A percentile compares a stretch with the other conserved stretches of the same genome.
These are phyloP conservation scores for Aculops lycopersici DNA, from an alignment of 1,140 invertebrate species.

Conservation along the genomic window DNA sequence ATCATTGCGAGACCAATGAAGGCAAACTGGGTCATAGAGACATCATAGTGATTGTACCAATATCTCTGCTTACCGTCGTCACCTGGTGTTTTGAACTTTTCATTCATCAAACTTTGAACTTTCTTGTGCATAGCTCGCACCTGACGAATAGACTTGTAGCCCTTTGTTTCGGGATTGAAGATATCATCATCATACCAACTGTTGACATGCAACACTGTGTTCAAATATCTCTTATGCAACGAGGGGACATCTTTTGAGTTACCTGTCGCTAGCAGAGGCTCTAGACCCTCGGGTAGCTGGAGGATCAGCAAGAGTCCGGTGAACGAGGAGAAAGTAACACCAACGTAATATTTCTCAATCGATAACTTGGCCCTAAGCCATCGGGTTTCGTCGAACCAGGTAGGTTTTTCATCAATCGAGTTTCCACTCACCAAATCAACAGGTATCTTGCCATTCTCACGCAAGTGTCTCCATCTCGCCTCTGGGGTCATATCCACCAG, in stretches of 20 bases:
- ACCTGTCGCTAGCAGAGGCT: constrained; percentile 18
- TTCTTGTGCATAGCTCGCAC: constrained; percentile 19
- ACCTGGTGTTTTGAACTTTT: constrained; percentile 13
- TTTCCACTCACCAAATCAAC: too few relatives aligned
- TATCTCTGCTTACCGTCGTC: constrained; percentile 7
- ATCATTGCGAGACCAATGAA: constrained; percentile 43
- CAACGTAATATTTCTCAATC: not conserved
- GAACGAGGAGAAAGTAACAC: not conserved
- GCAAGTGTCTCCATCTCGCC: too few relatives aligned
- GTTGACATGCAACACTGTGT: constrained; percentile 32
- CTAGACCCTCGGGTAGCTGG: constrained; percentile 9
- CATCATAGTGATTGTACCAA: constrained; percentile 33
- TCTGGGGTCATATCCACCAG: too few relatives aligned
- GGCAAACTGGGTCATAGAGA: constrained; percentile 30
- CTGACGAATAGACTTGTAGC: constrained; percentile 16
- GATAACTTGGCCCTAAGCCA: not conserved
- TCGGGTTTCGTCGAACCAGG: not conserved
- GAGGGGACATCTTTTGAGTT: constrained; percentile 17
- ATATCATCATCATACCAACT: constrained; percentile 35
- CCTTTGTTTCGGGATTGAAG: constrained; percentile 16
- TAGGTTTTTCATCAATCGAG: not conserved
- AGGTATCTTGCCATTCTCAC: too few relatives aligned
- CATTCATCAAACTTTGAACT: constrained; percentile 15
- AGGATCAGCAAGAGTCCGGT: constrained; percentile 9
- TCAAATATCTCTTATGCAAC: constrained; percentile 39